Conservation (phyloP, 2,888 invertebrate genomes). For the Drosophila demipolita region DNA sequence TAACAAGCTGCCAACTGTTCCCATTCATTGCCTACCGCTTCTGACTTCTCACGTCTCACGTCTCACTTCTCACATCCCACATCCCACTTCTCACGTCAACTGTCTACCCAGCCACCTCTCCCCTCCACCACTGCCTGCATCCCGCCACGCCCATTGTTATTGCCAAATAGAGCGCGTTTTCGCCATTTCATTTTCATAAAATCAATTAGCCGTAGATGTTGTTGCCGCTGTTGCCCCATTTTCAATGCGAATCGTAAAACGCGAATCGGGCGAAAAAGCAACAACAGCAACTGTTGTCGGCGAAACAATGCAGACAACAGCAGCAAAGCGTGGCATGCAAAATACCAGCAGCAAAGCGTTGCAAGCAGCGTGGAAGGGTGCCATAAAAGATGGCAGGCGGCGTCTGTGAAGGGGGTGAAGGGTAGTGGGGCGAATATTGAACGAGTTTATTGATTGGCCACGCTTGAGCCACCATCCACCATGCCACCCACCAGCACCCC, state of each 20-base stretch:
- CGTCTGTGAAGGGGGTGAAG: conserved; percentile 18
- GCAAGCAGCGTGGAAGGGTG: conserved; percentile 15
- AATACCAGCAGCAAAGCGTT: conserved; percentile 47
- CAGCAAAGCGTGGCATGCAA: conserved; percentile 58
- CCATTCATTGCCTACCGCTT: conserved; percentile 33
- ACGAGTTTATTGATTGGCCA: conserved; percentile 60
- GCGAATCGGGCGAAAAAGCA: conserved; percentile 38
- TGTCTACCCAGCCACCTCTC: background rate
- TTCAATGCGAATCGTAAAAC: conserved; percentile 28
- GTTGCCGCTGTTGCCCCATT: conserved; percentile 57
- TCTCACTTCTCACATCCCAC: background rate
- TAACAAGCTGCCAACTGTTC: conserved; percentile 58
- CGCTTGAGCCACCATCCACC: background rate
- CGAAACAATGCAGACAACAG: conserved; percentile 55
- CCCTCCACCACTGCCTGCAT: background rate
- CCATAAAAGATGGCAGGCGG: background rate
- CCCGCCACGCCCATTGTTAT: conserved; percentile 63
- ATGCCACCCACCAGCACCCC: background rate
- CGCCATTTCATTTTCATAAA: conserved; percentile 80
- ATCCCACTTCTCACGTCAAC: conserved; percentile 3
- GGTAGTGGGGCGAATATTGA: conserved; percentile 39
- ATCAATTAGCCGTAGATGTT: conserved; percentile 64
- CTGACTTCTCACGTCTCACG: conserved; percentile 22
- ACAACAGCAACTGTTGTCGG: conserved; percentile 18
- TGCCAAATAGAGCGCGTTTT: conserved; percentile 80